Percentiles rank a stretch among this genome's conserved stretches.
phyloP scores from a whole-genome alignment of 2,888 invertebrate genomes.

The Myathropa florea region DNA sequence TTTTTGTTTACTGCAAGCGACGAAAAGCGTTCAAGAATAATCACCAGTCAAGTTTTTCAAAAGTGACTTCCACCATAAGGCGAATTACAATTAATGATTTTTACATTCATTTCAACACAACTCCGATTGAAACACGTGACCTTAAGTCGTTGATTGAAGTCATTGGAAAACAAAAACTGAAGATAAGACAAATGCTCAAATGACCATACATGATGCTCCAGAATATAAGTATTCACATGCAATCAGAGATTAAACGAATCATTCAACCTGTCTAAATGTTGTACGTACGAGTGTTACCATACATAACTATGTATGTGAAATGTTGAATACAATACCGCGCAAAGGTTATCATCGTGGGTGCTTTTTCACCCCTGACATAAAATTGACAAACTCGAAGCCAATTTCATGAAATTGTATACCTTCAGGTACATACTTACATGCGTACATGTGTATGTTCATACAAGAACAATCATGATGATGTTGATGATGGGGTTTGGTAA shows the following conservation, averaged over 20 bases:
- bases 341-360: constrained; percentile 54
- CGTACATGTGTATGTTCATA: background rate
- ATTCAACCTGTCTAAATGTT: constrained; percentile 60
- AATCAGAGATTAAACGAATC: constrained; percentile 70
- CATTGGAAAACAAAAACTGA: background rate
- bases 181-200: background rate
- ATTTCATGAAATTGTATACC: constrained; percentile 42
- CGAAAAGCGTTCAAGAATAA: background rate
- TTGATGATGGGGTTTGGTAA: constrained; percentile 62
- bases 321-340: constrained; percentile 47
- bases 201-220: constrained; percentile 12
- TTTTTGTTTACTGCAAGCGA: background rate
- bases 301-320: constrained; percentile 20
- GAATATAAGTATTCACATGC: constrained; percentile 48
- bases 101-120: constrained; percentile 21
- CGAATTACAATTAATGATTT: constrained; percentile 53
- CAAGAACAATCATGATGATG: constrained; percentile 13
- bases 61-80: constrained; percentile 11
- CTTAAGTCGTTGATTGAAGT: constrained; percentile 3
- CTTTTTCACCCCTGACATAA: constrained; percentile 59
- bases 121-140: constrained; percentile 42
- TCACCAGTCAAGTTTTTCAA: background rate
- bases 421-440: constrained; percentile 2
- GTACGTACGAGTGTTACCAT: constrained; percentile 20
- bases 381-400: constrained; percentile 43